These are phyloP conservation scores for Gymnocheta viridis DNA, from an alignment of 2,888 invertebrate genomes.

Conservation along the genomic window DNA sequence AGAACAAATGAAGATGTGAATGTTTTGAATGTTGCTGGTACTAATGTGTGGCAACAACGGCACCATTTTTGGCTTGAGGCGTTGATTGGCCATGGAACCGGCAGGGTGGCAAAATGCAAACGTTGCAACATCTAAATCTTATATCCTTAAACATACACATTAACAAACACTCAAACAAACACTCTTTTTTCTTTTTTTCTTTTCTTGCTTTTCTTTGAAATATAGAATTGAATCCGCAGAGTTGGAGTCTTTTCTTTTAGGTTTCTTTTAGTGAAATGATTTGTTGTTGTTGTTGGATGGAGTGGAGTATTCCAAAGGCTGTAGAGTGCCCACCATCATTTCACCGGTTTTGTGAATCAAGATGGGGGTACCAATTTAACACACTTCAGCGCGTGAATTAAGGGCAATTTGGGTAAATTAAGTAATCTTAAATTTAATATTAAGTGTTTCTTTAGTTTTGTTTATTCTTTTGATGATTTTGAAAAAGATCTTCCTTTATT, in stretches of 20 bases:
- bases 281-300: background rate
- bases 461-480: constrained; percentile 45
- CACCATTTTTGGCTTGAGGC: constrained; percentile 73
- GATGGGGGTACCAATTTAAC: constrained; percentile 76
- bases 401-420: constrained; percentile 79
- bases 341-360: constrained; percentile 33
- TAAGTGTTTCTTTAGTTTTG: constrained; percentile 52
- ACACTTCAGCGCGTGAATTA: constrained; percentile 81
- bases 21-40: constrained; percentile 67
- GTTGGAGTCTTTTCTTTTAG: constrained; percentile 4
- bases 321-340: constrained; percentile 7
- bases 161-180: background rate
- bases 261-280: constrained; percentile 32
- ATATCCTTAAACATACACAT: constrained; percentile 36
- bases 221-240: background rate
- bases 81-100: constrained; percentile 77
- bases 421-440: constrained; percentile 74
- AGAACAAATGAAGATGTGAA: constrained; percentile 69
- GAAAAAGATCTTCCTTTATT: background rate
- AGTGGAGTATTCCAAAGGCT: constrained; percentile 24
- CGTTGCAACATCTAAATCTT: constrained; percentile 49
- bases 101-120: constrained; percentile 76
- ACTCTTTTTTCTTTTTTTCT: background rate
- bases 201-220: background rate
- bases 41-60: constrained; percentile 69